Evolutionary conservation across 2,797 vertebrate species (phyloP).

Genomic region (Bufotes viridis): DNA sequence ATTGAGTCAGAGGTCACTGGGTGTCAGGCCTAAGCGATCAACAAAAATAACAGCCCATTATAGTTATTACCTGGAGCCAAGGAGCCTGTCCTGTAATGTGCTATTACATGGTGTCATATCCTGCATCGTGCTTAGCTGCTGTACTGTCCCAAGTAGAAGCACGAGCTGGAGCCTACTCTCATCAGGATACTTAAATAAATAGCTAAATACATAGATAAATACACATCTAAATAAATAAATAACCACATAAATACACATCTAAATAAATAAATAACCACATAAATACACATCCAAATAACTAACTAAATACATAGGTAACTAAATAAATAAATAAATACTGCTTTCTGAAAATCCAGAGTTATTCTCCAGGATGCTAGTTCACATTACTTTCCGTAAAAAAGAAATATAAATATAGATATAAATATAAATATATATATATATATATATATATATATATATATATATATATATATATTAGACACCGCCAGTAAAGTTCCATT

Average conservation of each 20-base stretch:
- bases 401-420: neutral
- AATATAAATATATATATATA: neutral
- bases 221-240: too few species aligned
- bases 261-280: too few species aligned
- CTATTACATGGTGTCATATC: constrained; percentile 61
- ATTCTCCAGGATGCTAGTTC: neutral
- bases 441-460: neutral
- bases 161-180: too few species aligned
- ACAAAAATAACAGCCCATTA: constrained; percentile 76
- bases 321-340: too few species aligned
- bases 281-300: too few species aligned
- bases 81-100: constrained; percentile 64
- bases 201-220: too few species aligned
- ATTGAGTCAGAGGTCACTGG: constrained; percentile 70
- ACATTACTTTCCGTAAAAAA: neutral
- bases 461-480: neutral
- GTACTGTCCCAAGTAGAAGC: neutral
- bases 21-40: constrained; percentile 75
- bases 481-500: neutral
- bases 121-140: constrained; percentile 53
- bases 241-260: too few species aligned
- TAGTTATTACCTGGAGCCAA: constrained; percentile 67
- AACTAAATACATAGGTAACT: too few species aligned
- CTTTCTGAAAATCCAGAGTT: neutral
- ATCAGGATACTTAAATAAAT: too few species aligned